Conservation (phyloP, 2,888 invertebrate genomes). For the Patella pellucida region DNA sequence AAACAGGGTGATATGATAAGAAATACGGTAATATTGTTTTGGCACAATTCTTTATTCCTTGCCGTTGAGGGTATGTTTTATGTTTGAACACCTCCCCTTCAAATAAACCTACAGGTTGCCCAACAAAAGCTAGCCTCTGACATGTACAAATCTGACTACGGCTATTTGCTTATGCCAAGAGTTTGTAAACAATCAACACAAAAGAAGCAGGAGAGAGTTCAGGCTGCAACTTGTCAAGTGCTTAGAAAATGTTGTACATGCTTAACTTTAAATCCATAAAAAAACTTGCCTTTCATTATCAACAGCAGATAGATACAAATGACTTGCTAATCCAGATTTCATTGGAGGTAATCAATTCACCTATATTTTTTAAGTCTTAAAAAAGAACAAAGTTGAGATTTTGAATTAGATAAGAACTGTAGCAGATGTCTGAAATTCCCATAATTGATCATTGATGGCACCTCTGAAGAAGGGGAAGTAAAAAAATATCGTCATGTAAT, state of each 20-base stretch:
- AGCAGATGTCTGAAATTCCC: too few species aligned
- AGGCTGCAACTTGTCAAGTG: constrained; percentile 9
- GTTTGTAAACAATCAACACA: neutral
- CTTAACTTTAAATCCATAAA: constrained; percentile 5
- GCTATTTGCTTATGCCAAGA: constrained; percentile 1
- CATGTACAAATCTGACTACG: neutral
- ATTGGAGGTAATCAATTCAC: too few species aligned
- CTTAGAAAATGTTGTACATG: constrained; percentile 7
- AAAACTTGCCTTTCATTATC: constrained; percentile 5
- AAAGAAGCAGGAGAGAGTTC: neutral
- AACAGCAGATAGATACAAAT: neutral
- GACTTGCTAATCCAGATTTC: too few species aligned
- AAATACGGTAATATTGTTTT: too few species aligned
- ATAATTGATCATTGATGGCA: too few species aligned
- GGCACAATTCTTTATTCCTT: too few species aligned
- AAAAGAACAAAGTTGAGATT: too few species aligned
- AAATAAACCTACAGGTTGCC: constrained; percentile 7
- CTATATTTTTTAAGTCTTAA: too few species aligned
- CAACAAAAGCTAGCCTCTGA: constrained; percentile 11
- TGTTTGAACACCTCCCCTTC: neutral
- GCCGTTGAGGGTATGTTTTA: neutral
- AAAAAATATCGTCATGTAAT: too few species aligned
- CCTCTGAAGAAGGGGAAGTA: too few species aligned
- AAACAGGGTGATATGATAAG: too few species aligned
- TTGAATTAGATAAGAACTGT: too few species aligned